Evolutionary conservation across 92 coral and sea anemone species (phyloP), one percentile per base, ranked within the genome.

Genomic region (Bergia sp.): DNA sequence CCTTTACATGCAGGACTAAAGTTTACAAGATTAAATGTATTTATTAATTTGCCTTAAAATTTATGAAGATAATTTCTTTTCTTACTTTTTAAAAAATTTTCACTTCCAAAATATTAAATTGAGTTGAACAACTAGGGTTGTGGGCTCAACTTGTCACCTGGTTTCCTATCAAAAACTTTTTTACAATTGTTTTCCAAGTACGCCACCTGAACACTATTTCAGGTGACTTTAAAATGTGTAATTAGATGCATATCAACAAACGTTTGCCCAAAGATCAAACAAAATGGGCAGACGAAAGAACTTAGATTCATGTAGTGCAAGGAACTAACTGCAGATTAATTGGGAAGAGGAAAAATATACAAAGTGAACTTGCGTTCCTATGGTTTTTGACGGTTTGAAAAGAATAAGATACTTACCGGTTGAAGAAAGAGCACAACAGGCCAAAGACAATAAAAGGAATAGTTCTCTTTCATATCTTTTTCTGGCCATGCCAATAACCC

Each of bases 391-490:
- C 76, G 29, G 29, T 29, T 29, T 29, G 29, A 29, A 72, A 29
- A 21, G 76, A 5, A n/a, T 11, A 40, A 47, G 7, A 16, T 84
- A 84, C 87, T 84, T 84, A 84, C 87, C 45, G 79, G 44, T 45
- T 69, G 43, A 50, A 37, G 64, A 72, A 36, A 71, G 47, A 37
- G 42, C 55, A 4, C 78, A 84, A 44, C 64, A 71, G 79, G 79
- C 44, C 0, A 72, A 3, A 45, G 45, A 5, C 29, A 84, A 71
- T 55, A 41, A 21, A 47, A 45, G n/a, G 75, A 23, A 42, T 13
- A 84, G 9, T 84, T 71, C 39, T 10, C 29, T 11, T 44, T 9
- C 23, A n/a, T 36, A 4, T 12, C 66, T 47, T 74, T 53, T 36
- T 44, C 44, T 57, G 66, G 66, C 69, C 87, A 84, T 84, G 29